Base-by-base conservation (phyloP, 2,113 vertebrate species). In the Aramus guarauna region DNA sequence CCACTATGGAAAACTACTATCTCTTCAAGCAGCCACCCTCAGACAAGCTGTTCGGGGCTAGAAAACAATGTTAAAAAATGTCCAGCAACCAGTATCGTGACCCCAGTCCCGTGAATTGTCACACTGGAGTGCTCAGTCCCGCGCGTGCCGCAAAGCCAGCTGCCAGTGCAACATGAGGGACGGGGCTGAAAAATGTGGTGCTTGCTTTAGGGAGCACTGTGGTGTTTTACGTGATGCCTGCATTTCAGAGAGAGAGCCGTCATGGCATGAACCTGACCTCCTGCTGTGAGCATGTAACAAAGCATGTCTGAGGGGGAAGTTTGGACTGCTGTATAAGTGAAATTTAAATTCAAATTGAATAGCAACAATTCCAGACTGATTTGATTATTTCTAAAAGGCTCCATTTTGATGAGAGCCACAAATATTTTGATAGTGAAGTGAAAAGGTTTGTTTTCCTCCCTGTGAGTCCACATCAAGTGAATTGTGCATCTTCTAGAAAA, bases 101-200 rank as follows among this genome's bases (percentile, higher is more conserved):
- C 13, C 41, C 19, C 19, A 55, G 37, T n/a, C 59, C 64, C 15
- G 2, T n/a, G 48, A 52, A 59, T 5, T 21, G 37, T 63, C 0
- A 0, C 1, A 1, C 32, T 56, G 84, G 50, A 71, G 45, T 0
- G 0, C 59, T 91, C 24, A 20, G 19, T 88, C 50, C 32, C 8
- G 23, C 1, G 5, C 0, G 3, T 60, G 66, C 36, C 1, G 6
- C 69, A 58, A 21, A 64, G 37, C 13, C 67, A 72, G 45, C 34
- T 77, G 69, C 88, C 3, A 11, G 32, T 68, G 36, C 41, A 58
- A 18, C 6, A 1, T 1, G 4, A 84, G 24, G 29, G 45, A n/a
- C 26, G 0, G 4, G n/a, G 37, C 22, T 45, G 36, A 48, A 47
- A 82, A 85, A 18, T 9, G 6, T 4, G 11, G 19, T 32, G 32